Evolutionary conservation across 2,888 invertebrate genomes (phyloP), one percentile per base, ranked within the genome.

Genomic region (Tanypteryx hageni): DNA sequence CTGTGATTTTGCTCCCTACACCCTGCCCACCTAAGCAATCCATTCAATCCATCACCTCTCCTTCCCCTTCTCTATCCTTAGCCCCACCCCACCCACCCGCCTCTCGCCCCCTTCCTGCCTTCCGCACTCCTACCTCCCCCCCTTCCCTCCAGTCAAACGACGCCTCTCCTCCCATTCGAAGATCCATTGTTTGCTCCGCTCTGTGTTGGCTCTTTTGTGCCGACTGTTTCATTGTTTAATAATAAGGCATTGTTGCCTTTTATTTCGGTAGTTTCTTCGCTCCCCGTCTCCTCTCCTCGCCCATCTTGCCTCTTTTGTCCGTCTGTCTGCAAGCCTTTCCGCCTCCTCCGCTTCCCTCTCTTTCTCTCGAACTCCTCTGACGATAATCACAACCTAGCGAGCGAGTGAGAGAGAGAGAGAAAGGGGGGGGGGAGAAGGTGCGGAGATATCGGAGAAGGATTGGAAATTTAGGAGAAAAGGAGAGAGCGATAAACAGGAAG

Each of bases 191-290:
- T 76, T 76, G 76, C 76, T 27, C 27, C 76, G 16, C 89, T 85
- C 92, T 85, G 56, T 89, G 86, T 86, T 86, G 82, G 83, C 16
- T 44, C 92, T 92, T 92, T 91, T 92, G 92, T 93, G 81, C 92
- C 86, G 84, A 82, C 92, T 84, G 92, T 58, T 92, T 86, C 93
- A 93, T 93, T 93, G 93, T 93, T 93, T 93, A 93, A 92, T 92
- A 93, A 93, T 93, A 93, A 93, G 92, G 92, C 92, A 92, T 93
- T 92, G 92, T 93, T 93, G 92, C 68, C 76, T 27, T 76, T 68
- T 68, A 68, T 68, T 68, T 76, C 76, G 76, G 76, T 76, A 76
- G 76, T 76, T 76, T 27, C 61, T 86, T 31, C 44, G 5, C 82
- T 13, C 0, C 82, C 14, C 82, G 16, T 14, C 44, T 13, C 5